Evolutionary conservation across 2,888 invertebrate species (phyloP).

Genomic region (Meiosimyza decipiens): DNA sequence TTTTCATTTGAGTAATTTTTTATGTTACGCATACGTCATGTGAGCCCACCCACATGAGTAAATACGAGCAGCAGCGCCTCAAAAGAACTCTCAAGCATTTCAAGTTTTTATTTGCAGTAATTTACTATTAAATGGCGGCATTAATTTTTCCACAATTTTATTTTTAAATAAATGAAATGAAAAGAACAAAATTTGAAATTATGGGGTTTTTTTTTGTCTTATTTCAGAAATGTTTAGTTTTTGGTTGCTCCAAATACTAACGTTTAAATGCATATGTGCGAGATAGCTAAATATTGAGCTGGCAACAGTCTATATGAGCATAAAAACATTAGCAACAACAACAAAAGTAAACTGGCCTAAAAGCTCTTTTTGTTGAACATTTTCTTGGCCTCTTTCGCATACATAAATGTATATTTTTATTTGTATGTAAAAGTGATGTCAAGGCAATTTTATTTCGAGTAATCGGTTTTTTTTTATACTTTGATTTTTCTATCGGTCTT

Average conservation of each 20-base stretch:
- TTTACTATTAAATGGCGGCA: too few relatives aligned
- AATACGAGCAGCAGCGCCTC: too few relatives aligned
- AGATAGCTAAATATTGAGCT: too few relatives aligned
- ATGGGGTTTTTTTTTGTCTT: neutral
- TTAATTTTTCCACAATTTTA: too few relatives aligned
- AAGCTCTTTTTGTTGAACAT: conserved; percentile 27
- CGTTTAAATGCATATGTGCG: neutral
- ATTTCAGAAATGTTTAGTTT: too few relatives aligned
- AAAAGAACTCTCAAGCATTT: too few relatives aligned
- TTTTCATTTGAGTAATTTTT: neutral
- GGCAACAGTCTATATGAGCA: neutral
- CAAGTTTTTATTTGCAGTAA: too few relatives aligned
- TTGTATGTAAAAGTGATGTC: neutral
- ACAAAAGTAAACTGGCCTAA: conserved; percentile 44
- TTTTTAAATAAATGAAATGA: conserved; percentile 2
- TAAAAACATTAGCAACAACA: conserved; percentile 31
- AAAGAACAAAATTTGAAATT: neutral
- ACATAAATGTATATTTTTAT: neutral
- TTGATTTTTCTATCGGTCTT: too few relatives aligned
- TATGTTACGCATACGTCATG: conserved; percentile 27
- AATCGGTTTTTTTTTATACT: too few relatives aligned
- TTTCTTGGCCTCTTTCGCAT: conserved; percentile 12
- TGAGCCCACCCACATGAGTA: conserved; percentile 13
- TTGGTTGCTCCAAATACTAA: too few relatives aligned
- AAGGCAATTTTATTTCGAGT: neutral